phyloP scores from a whole-genome alignment of 2,888 invertebrate genomes.

The Ypsolopha scabrella region DNA sequence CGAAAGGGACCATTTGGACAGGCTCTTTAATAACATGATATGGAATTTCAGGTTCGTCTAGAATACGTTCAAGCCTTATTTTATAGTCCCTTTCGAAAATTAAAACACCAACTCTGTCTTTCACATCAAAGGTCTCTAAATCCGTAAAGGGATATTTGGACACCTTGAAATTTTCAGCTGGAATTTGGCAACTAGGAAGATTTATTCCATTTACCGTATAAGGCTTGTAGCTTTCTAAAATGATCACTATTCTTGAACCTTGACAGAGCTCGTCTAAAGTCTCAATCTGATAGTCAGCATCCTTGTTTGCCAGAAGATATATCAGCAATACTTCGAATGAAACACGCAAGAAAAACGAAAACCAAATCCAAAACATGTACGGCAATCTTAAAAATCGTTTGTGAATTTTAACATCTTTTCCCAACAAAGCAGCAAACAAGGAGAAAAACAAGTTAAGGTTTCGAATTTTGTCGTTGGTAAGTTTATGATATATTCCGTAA shows the following conservation, averaged over 20 bases:
- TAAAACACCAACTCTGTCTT: neutral
- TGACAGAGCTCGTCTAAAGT: constrained; percentile 1
- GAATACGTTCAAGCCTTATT: neutral
- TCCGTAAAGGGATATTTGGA: neutral
- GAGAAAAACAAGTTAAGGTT: neutral
- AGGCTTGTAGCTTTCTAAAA: neutral
- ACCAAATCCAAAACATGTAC: constrained; percentile 4
- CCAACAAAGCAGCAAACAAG: neutral
- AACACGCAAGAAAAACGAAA: neutral
- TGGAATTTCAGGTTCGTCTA: neutral
- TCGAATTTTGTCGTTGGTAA: neutral
- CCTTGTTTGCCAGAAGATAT: neutral
- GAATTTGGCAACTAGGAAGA: constrained; percentile 1
- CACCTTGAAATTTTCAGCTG: constrained; percentile 1
- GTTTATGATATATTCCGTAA: neutral
- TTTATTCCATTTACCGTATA: neutral
- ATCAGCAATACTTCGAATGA: constrained; percentile 1
- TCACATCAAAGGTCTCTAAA: neutral
- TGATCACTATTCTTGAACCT: neutral
- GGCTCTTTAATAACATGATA: constrained; percentile 1
- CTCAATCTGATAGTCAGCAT: constrained; percentile 1
- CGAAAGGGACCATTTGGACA: neutral
- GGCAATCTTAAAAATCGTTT: neutral
- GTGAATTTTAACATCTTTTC: neutral
- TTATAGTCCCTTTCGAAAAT: neutral